Evolutionary conservation across 1,140 invertebrate species (phyloP).

Genomic region (Muscidifurax raptorellus): DNA sequence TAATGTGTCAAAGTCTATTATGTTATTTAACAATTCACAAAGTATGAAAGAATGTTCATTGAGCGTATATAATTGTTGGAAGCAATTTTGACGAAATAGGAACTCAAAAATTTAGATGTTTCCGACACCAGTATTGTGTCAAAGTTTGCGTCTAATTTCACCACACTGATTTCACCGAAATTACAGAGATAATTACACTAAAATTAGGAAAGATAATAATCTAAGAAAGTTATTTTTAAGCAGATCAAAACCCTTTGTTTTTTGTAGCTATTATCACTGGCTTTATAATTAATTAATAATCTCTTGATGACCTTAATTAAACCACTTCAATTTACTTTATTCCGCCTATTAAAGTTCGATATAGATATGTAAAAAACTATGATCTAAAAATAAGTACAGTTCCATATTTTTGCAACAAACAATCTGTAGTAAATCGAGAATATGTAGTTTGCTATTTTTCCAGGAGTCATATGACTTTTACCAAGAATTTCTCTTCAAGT

Average conservation of each 20-base stretch:
- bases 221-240: not conserved
- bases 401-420: too few relatives aligned
- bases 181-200: not conserved
- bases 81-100: constrained; percentile 20
- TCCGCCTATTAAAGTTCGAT: too few relatives aligned
- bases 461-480: not conserved
- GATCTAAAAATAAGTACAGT: too few relatives aligned
- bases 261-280: too few relatives aligned
- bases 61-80: not conserved
- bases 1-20: too few relatives aligned
- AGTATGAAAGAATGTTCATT: not conserved
- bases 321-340: too few relatives aligned
- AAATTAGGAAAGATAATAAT: not conserved
- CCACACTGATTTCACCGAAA: constrained; percentile 12
- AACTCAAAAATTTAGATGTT: constrained; percentile 15
- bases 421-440: too few relatives aligned
- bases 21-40: too few relatives aligned
- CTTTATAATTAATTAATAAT: too few relatives aligned
- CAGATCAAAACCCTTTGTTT: too few relatives aligned
- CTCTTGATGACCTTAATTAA: too few relatives aligned
- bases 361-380: too few relatives aligned
- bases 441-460: not conserved
- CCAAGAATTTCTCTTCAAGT: constrained; percentile 21
- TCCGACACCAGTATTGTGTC: not conserved
- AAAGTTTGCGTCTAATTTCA: constrained; percentile 5